These are phyloP conservation scores for Lichenostomus cassidix DNA, from an alignment of 2,113 vertebrate genomes.

Conservation along the genomic window DNA sequence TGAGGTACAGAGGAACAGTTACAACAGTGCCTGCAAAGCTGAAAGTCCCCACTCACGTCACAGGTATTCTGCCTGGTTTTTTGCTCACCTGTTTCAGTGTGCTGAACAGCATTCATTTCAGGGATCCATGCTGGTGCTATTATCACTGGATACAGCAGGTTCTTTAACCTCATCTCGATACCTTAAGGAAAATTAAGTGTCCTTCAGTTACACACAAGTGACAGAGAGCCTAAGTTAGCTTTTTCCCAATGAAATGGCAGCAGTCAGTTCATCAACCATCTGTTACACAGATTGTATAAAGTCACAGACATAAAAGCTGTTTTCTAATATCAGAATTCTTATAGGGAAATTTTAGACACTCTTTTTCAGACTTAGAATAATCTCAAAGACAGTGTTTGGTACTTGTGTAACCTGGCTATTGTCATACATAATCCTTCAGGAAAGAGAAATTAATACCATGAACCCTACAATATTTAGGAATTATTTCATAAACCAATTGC, in stretches of 20 bases:
- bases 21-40: background rate
- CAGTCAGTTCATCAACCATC: background rate
- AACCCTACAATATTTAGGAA: background rate
- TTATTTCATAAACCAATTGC: background rate
- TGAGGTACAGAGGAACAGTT: background rate
- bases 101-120: conserved; percentile 82
- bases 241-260: background rate
- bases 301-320: background rate
- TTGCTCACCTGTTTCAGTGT: conserved; percentile 80
- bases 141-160: conserved; percentile 87
- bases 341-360: background rate
- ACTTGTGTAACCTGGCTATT: background rate
- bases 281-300: background rate
- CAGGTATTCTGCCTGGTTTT: background rate
- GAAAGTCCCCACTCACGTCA: background rate
- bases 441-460: background rate
- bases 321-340: background rate
- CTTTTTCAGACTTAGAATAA: background rate
- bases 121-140: conserved; percentile 86
- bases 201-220: background rate
- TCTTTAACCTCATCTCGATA: conserved; percentile 95
- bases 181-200: conserved; percentile 67
- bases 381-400: background rate
- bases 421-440: background rate
- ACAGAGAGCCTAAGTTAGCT: background rate